phyloP scores from a whole-genome alignment of 1,140 invertebrate genomes.

The Zaprionus ghesquierei region DNA sequence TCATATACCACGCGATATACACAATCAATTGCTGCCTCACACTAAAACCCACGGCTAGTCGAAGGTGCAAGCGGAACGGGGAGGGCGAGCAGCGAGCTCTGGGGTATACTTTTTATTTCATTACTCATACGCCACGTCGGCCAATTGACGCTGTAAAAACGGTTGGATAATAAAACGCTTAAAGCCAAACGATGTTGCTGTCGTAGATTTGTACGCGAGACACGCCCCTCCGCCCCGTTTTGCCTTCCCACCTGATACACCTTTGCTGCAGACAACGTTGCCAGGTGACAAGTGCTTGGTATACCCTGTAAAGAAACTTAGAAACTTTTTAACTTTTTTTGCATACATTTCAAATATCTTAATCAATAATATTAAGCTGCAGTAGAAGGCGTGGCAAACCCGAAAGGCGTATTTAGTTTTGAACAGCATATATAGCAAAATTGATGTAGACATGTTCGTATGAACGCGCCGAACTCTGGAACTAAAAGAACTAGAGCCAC shows the following conservation, averaged over 20 bases:
- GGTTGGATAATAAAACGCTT: constrained; percentile 50
- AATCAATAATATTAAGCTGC: no score
- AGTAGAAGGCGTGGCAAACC: no score
- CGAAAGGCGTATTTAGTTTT: no score
- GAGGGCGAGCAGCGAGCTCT: not conserved
- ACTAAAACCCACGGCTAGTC: not conserved
- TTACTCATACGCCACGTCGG: constrained; percentile 64
- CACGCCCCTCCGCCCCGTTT: not conserved
- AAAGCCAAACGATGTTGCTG: constrained; percentile 52
- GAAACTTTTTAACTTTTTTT: no score
- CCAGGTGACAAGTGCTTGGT: no score
- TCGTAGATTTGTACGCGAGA: constrained; percentile 4
- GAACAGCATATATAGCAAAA: not conserved
- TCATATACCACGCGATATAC: not conserved
- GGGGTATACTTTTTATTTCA: constrained; percentile 10
- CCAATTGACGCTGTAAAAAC: constrained; percentile 43
- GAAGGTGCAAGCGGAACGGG: not conserved
- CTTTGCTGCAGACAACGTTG: no score
- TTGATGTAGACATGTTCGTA: not conserved
- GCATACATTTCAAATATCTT: no score
- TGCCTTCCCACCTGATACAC: not conserved
- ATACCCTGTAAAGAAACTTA: no score
- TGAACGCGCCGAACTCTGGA: not conserved
- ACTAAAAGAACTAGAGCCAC: not conserved
- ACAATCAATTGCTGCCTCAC: not conserved